Base-by-base conservation (phyloP, 2,797 vertebrate species). In the Thamnophis elegans region DNA sequence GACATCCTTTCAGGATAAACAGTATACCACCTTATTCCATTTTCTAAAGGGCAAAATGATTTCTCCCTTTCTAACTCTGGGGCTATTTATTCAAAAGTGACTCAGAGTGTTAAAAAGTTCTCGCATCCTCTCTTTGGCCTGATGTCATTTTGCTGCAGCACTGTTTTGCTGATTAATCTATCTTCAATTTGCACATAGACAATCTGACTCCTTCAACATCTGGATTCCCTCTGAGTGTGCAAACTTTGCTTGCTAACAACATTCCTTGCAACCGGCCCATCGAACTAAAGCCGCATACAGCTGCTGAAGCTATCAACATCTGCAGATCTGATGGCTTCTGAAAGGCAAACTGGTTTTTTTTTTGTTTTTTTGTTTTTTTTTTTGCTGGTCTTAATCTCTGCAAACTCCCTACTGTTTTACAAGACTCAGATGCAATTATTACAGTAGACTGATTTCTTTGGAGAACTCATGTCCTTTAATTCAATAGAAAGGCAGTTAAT, bases 181-280 rank as follows among this genome's bases (percentile, higher is more conserved):
- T 88, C 18, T 60, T 91, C 85, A 22, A 60, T 11, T 65, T 82
- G 89, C 93, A 90, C 91, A 94, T 68, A 92, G 89, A 91, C 82
- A 91, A 91, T 89, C 12, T 92, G 60, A 92, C 56, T 91, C 89
- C 59, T 90, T 36, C 73, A 88, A 51, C 91, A 95, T 91, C 58
- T 93, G 92, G 54, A 93, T 91, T 95, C 92, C 88, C 89, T 91
- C 88, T 20, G 53, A 91, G 86, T 91, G 53, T 65, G 32, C 53
- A 90, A 93, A 91, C 7, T 87, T 47, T 12, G 36, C 32, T 90
- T 89, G 53, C 88, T 90, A 95, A 94, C 28, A 88, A 90, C 91
- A 92, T 91, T 62, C 68, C 95, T 94, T 95, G 91, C 60, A 90
- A 86, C 11, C 90, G 91, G 88, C 93, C 93, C 86, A 94, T 89